Evolutionary conservation across 2,888 invertebrate species (phyloP).

Genomic region (Melanargia galathea): DNA sequence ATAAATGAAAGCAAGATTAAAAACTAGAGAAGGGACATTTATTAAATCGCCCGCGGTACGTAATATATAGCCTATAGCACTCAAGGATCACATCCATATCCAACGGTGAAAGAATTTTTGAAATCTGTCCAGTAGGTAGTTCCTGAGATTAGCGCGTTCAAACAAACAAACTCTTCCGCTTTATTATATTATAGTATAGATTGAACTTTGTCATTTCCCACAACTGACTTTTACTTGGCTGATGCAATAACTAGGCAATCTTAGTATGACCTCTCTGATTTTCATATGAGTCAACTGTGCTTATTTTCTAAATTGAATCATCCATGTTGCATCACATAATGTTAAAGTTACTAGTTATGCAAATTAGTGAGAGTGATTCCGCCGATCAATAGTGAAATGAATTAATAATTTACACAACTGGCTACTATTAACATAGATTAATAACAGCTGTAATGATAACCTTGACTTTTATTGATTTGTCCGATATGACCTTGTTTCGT

Average conservation of each 20-base stretch:
- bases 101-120: too few species aligned
- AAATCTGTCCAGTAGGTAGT: too few species aligned
- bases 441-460: background rate
- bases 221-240: slow-evolving; percentile 3
- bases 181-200: too few species aligned
- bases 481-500: too few species aligned
- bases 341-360: slow-evolving; percentile 14
- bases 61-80: too few species aligned
- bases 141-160: too few species aligned
- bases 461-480: background rate
- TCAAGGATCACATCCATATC: too few species aligned
- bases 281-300: slow-evolving; percentile 2
- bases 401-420: slow-evolving; percentile 5
- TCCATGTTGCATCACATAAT: background rate
- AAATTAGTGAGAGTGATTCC: slow-evolving; percentile 7
- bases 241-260: slow-evolving; percentile 7
- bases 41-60: too few species aligned
- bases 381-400: background rate
- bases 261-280: background rate
- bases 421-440: background rate
- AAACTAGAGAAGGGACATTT: too few species aligned
- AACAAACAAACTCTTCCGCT: too few species aligned
- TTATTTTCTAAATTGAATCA: background rate
- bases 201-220: too few species aligned
- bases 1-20: too few species aligned